Evolutionary conservation across 2,888 invertebrate species (phyloP).

Genomic region (Stenodema calcarata): DNA sequence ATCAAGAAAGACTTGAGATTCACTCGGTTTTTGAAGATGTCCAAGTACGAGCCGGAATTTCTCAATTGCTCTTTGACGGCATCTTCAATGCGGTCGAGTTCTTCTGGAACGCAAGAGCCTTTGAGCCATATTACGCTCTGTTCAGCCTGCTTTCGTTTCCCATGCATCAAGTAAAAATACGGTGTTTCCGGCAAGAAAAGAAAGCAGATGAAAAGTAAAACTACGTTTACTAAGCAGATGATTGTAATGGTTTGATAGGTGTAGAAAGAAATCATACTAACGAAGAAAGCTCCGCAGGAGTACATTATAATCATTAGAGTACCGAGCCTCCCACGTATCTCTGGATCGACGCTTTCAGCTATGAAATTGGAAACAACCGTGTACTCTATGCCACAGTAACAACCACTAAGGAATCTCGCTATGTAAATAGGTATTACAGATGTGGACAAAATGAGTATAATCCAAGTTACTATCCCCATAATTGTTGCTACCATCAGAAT

Average conservation of each 20-base stretch:
- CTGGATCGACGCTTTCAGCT: conserved; percentile 56
- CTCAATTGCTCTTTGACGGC: conserved; percentile 50
- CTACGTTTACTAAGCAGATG: background rate
- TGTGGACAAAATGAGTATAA: conserved; percentile 48
- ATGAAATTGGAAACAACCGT: conserved; percentile 57
- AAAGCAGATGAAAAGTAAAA: conserved; percentile 59
- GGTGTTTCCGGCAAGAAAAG: conserved; percentile 70
- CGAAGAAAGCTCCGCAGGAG: conserved; percentile 55
- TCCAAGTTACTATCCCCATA: conserved; percentile 68
- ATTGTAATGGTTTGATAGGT: conserved; percentile 6
- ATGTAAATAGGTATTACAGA: conserved; percentile 51
- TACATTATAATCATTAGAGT: conserved; percentile 55
- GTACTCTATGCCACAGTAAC: conserved; percentile 56
- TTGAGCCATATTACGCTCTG: conserved; percentile 46
- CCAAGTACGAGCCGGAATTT: conserved; percentile 42
- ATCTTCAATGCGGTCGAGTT: conserved; percentile 44
- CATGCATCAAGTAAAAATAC: conserved; percentile 67
- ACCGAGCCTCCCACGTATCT: conserved; percentile 55
- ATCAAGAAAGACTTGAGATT: conserved; percentile 52
- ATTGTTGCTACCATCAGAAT: conserved; percentile 66
- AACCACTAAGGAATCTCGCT: conserved; percentile 55
- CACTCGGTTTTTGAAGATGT: conserved; percentile 50
- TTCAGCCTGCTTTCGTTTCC: conserved; percentile 58
- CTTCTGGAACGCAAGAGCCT: conserved; percentile 34
- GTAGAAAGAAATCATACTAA: conserved; percentile 47